Base-by-base conservation (phyloP, 2,888 invertebrate genomes). In the Erebia ligea region DNA sequence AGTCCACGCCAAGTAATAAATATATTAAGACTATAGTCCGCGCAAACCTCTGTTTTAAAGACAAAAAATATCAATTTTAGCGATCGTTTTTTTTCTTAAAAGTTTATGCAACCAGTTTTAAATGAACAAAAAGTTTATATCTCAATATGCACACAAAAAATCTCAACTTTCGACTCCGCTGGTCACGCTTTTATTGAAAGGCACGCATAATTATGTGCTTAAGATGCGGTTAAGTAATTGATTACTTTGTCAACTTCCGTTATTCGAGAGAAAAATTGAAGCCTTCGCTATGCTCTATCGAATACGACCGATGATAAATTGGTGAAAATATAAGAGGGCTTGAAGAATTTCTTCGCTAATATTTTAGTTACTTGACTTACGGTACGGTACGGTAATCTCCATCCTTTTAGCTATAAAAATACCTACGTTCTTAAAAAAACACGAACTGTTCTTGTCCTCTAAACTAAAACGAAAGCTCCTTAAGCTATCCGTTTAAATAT, bases 101-200 rank as follows among this genome's bases (percentile, higher is more conserved):
- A 61, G 19, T 45, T 45, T 21, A 61, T 21, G 21, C 21, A 61
- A 45, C 61, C 21, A 61, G 61, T 45, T 61, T 42, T 45, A 9
- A 25, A 61, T 13, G 61, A 21, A 19, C 13, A 42, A 61, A 17
- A 61, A 61, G 19, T 42, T 21, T 45, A 45, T 45, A 21, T 45
- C 5, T 9, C 34, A 42, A 59, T 59, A 17, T 52, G 8, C 52
- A 17, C 59, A 61, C 42, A 21, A 45, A 61, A 61, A 45, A 45
- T 45, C 13, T 9, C n/a, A n/a, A 40, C 61, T 19, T 61, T 61
- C 61, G 13, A 61, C 61, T 61, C 45, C 17, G 61, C 19, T 45
- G 61, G 61, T 61, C 61, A 61, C 61, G 61, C n/a, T 40, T 61
- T 45, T 45, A 61, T 45, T 45, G 1, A 59, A 42, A 59, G 59